Conservation (phyloP, 2,888 invertebrate genomes). For the Agriopis aurantiaria region DNA sequence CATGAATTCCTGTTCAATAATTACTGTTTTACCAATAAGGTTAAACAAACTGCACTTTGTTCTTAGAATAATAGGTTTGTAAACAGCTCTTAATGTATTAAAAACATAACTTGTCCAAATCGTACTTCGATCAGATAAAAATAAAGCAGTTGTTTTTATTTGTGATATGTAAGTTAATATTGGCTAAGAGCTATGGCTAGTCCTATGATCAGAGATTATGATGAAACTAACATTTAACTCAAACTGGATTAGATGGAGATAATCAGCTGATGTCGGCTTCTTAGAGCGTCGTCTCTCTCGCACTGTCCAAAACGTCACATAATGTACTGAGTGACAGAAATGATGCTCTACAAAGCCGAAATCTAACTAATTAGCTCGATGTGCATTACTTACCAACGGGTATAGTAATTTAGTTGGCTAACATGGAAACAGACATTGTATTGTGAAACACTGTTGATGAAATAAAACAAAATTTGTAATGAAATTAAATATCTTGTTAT, state of each 20-base stretch:
- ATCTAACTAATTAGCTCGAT: no score
- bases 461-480: conserved; percentile 77
- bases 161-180: conserved; percentile 1
- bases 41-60: background rate
- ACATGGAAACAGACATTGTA: background rate
- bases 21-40: background rate
- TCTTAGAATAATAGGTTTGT: background rate
- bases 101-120: background rate
- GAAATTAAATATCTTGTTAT: conserved; percentile 83
- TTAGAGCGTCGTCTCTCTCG: no score
- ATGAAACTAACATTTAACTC: no score
- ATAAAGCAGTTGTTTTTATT: background rate
- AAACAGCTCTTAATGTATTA: background rate
- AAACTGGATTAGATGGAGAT: no score
- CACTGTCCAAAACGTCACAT: no score
- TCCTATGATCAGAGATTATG: background rate
- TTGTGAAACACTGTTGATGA: conserved; percentile 26
- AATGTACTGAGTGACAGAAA: no score
- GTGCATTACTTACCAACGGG: background rate
- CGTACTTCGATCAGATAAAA: background rate
- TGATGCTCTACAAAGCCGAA: background rate
- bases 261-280: no score
- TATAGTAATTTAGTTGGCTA: conserved; percentile 3
- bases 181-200: background rate
- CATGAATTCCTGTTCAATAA: background rate